Conservation (phyloP, 2,797 vertebrate species). For the Galaxias olidus region DNA sequence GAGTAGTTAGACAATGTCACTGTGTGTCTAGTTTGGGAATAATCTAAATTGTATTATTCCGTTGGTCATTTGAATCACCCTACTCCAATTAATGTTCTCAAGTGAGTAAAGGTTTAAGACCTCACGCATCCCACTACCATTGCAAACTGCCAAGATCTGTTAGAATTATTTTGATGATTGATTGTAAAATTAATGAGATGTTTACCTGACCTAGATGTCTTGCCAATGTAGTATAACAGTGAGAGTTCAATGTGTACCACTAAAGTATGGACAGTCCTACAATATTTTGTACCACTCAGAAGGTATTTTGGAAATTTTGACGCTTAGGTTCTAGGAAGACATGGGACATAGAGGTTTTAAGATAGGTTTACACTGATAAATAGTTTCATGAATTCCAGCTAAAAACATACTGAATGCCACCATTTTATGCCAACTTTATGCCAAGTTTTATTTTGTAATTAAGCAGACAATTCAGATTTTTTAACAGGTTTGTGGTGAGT, state of each 20-base stretch:
- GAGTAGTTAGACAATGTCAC: conserved; percentile 42
- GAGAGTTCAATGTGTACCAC: conserved; percentile 47
- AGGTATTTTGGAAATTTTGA: no score
- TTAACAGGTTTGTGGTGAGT: conserved; percentile 38
- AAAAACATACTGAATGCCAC: not conserved
- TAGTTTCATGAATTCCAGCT: no score
- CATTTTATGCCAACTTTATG: not conserved
- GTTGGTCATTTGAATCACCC: no score
- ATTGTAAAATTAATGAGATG: conserved; percentile 42
- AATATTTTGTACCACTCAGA: conserved; percentile 10
- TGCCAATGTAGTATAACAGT: conserved; percentile 24
- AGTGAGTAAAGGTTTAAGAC: no score
- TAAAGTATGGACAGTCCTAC: conserved; percentile 44
- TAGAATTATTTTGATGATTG: no score
- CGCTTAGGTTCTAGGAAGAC: no score
- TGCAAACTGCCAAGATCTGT: no score
- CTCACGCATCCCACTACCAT: no score
- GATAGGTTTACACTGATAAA: no score
- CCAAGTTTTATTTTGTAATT: conserved; percentile 13
- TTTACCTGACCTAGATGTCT: conserved; percentile 39
- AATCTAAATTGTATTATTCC: no score
- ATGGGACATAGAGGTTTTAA: no score
- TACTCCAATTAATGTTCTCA: no score
- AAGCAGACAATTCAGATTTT: conserved; percentile 35
- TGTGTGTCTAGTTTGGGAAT: not conserved